Base-by-base conservation (phyloP, 2,797 vertebrate species). In the Molossus molossus region DNA sequence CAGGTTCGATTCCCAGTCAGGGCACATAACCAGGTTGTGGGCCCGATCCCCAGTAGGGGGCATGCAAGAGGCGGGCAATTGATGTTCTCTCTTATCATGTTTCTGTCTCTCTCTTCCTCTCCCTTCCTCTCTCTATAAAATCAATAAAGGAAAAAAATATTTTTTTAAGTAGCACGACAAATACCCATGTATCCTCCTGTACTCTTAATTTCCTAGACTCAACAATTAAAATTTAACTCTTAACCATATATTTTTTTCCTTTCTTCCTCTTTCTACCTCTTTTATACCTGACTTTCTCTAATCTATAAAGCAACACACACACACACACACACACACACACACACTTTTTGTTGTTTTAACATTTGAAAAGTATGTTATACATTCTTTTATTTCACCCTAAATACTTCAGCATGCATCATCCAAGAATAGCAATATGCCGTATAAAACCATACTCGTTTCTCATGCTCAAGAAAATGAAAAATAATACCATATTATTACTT, bases 331-430 rank as follows among this genome's bases (percentile, higher is more conserved):
- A 64, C 13, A 48, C 25, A 84, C 10, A 50, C 9, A 76, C 6
- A 86, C 11, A 60, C 50, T 48, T 76, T 82, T 93, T 86, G 11
- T 84, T 82, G 4, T 87, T 87, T 94, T 70, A 45, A 45, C 0
- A 48, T 72, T 86, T 90, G 4, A 29, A 29, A 93, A 76, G 9
- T 72, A 72, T 62, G 1, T 76, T 96, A 86, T 77, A 97, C 96
- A 29, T 10, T 18, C 50, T 64, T 94, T 45, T 62, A 53, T 13
- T 80, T 86, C 5, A 90, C 9, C 64, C 27, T 83, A 62, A 85
- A 50, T 79, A 65, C 9, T 80, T 96, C 11, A 84, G 20, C 48
- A 75, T 75, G 40, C n/a, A 87, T 90, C 23, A 76, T 27, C 48
- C 81, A 93, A 64, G 25, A 65, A 62, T 92, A 76, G n/a, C 5